phyloP scores from a whole-genome alignment of 2,888 invertebrate genomes.

The Scaptomyza flava region DNA sequence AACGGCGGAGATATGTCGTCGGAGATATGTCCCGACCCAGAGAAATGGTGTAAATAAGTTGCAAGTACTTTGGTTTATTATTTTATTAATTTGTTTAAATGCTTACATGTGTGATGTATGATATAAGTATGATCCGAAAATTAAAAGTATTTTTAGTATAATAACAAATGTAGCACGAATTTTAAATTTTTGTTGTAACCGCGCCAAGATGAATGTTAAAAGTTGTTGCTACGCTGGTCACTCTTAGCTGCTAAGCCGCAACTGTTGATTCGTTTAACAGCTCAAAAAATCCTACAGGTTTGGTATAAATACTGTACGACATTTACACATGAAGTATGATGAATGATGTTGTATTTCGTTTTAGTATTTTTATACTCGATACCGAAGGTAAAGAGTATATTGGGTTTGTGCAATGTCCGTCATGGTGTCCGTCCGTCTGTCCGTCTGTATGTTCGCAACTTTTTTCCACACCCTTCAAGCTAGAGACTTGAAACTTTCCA shows the following conservation, averaged over 20 bases:
- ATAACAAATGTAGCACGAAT: background rate
- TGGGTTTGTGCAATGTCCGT: too few species aligned
- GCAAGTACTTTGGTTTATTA: background rate
- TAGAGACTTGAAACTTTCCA: too few species aligned
- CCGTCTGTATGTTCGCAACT: too few species aligned
- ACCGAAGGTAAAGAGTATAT: too few species aligned
- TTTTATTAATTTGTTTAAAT: background rate
- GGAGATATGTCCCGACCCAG: too few species aligned
- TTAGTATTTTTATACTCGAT: background rate
- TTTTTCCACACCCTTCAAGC: too few species aligned
- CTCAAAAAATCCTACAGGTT: background rate
- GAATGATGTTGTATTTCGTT: too few species aligned
- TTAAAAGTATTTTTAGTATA: background rate
- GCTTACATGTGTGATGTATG: background rate
- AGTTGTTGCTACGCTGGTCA: conserved; percentile 8
- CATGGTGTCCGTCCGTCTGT: too few species aligned
- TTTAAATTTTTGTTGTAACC: background rate
- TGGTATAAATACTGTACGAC: background rate
- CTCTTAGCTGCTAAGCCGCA: background rate
- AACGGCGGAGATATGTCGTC: too few species aligned
- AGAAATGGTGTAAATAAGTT: conserved; percentile 11
- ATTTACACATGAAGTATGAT: background rate
- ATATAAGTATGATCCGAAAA: background rate
- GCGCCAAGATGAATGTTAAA: conserved; percentile 4
- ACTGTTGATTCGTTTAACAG: background rate